These are phyloP conservation scores for Bombyx mori DNA, from an alignment of 1,140 invertebrate genomes.

Conservation along the genomic window DNA sequence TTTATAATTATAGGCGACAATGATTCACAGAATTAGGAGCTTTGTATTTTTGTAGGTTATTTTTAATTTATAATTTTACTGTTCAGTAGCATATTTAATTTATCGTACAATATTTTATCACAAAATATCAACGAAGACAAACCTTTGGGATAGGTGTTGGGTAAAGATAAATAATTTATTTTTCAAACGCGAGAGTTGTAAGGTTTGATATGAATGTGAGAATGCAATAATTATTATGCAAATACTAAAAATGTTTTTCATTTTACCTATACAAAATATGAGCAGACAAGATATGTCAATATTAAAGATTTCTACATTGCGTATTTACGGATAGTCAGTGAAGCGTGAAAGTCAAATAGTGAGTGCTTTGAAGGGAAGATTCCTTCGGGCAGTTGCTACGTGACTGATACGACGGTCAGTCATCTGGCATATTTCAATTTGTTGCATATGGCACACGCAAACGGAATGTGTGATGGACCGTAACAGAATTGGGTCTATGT, in stretches of 20 bases:
- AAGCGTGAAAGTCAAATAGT: conserved; percentile 49
- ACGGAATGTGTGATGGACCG: conserved; percentile 31
- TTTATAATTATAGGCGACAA: conserved; percentile 63
- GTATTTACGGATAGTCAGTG: conserved; percentile 45
- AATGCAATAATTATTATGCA: background rate
- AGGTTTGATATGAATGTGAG: background rate
- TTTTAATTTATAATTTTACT: no score
- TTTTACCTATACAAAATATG: background rate
- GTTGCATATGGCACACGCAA: conserved; percentile 41
- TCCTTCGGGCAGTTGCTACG: conserved; percentile 41
- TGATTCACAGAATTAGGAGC: conserved; percentile 11
- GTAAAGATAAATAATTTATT: conserved; percentile 7
- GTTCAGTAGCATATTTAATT: no score
- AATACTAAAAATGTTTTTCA: background rate
- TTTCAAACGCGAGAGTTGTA: background rate
- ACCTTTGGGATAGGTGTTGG: conserved; percentile 19
- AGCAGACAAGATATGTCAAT: conserved; percentile 24
- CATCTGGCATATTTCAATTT: conserved; percentile 59
- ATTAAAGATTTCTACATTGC: conserved; percentile 30
- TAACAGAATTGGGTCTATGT: conserved; percentile 18
- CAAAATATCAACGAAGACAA: conserved; percentile 13
- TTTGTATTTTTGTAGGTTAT: no score
- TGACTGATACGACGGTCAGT: conserved; percentile 37
- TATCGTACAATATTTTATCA: background rate
- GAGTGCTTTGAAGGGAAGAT: conserved; percentile 45